These are phyloP conservation scores for Gopherus evgoodei DNA, from an alignment of 2,113 vertebrate species.

Conservation along the genomic window DNA sequence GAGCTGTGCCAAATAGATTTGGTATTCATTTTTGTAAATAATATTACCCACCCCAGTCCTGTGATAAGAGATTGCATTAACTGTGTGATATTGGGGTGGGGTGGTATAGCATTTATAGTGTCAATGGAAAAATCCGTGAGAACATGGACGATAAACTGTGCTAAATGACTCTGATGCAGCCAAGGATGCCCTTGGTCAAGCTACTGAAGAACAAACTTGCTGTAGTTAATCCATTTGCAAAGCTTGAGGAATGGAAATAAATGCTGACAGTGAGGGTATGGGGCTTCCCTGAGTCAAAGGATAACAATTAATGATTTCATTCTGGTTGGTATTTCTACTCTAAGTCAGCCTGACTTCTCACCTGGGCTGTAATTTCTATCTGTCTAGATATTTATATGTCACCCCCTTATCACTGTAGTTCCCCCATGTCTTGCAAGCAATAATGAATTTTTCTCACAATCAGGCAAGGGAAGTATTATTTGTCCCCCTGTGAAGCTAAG, in stretches of 20 bases:
- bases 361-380: neutral
- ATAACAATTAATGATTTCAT: neutral
- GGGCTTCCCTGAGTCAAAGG: neutral
- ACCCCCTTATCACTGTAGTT: neutral
- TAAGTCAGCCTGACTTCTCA: neutral
- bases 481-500: neutral
- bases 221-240: constrained; percentile 20
- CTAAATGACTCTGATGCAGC: neutral
- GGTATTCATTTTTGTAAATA: neutral
- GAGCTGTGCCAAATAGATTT: neutral
- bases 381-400: neutral
- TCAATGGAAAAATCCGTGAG: neutral
- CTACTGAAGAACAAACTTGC: neutral
- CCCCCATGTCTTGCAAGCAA: neutral
- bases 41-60: neutral
- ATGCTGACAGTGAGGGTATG: neutral
- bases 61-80: neutral
- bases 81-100: neutral
- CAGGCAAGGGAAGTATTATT: neutral
- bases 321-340: neutral
- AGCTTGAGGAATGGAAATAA: neutral
- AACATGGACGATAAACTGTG: neutral
- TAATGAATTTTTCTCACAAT: neutral
- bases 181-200: constrained; percentile 5
- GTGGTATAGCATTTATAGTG: neutral